These are phyloP conservation scores for Pelvicachromis taeniatus DNA, from an alignment of 2,113 vertebrate species.

Conservation along the genomic window DNA sequence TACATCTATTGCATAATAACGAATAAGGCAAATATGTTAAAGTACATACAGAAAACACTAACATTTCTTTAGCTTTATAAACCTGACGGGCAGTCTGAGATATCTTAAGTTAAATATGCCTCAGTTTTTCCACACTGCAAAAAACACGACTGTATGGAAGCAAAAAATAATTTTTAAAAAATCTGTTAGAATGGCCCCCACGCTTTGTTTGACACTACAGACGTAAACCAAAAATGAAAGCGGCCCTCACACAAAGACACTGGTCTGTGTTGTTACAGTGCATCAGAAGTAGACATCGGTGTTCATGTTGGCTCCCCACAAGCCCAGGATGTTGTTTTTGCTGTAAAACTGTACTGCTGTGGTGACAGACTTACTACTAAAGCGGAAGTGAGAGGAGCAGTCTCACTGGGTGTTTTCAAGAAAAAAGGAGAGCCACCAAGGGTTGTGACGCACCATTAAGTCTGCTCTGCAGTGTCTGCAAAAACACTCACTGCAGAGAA, in stretches of 20 bases:
- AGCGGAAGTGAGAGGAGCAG: constrained; percentile 11
- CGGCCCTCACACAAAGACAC: rapidly evolving
- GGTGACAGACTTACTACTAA: background rate
- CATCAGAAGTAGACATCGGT: background rate
- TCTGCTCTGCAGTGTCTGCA: constrained; percentile 53
- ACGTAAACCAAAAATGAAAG: background rate
- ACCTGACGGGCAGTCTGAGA: background rate
- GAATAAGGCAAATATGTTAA: background rate
- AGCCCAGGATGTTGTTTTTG: background rate
- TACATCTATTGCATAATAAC: background rate
- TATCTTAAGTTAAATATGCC: background rate
- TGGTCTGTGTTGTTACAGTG: background rate
- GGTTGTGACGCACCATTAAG: constrained; percentile 45
- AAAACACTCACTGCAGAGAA: constrained; percentile 42
- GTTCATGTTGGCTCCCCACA: background rate
- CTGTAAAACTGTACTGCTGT: background rate
- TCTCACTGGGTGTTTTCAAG: background rate
- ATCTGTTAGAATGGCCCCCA: rapidly evolving
- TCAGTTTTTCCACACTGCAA: rapidly evolving
- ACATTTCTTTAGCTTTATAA: background rate
- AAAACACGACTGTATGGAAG: background rate
- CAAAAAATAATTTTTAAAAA: background rate
- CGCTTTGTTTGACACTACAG: background rate
- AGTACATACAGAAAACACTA: rapidly evolving
- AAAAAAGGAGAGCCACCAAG: background rate